phyloP scores from a whole-genome alignment of 2,113 vertebrate species.

The Machaerirhynchus nigripectus region DNA sequence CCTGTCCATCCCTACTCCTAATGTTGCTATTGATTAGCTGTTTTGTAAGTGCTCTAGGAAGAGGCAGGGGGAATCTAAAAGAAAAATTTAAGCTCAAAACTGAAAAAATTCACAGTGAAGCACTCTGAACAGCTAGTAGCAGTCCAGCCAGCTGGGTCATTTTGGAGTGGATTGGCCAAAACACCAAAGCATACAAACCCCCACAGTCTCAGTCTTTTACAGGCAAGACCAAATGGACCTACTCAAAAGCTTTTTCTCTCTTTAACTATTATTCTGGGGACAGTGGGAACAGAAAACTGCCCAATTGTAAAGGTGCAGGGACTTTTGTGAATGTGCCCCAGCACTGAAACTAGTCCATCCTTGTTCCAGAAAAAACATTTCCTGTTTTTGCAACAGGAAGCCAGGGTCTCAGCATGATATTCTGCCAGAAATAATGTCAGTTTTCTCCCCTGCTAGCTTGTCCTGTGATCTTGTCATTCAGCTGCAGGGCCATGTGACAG shows the following conservation, averaged over 20 bases:
- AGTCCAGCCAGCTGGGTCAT: neutral
- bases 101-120: neutral
- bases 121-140: neutral
- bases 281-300: neutral
- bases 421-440: neutral
- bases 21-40: accelerated
- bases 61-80: neutral
- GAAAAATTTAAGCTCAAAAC: neutral
- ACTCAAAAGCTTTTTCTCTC: neutral
- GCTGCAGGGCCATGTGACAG: neutral
- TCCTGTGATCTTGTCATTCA: neutral
- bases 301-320: neutral
- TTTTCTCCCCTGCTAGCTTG: neutral
- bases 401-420: neutral
- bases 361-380: neutral
- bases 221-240: neutral
- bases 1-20: neutral
- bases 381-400: neutral
- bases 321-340: neutral
- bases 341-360: neutral
- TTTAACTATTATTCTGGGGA: neutral
- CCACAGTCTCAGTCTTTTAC: accelerated
- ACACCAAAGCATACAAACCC: neutral
- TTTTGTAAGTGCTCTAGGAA: neutral
- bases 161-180: neutral